A percentile compares a stretch with the other conserved stretches of the same genome.
These are phyloP conservation scores for Reinhardtius hippoglossoides DNA, from an alignment of 2,113 vertebrate species.

Conservation along the genomic window DNA sequence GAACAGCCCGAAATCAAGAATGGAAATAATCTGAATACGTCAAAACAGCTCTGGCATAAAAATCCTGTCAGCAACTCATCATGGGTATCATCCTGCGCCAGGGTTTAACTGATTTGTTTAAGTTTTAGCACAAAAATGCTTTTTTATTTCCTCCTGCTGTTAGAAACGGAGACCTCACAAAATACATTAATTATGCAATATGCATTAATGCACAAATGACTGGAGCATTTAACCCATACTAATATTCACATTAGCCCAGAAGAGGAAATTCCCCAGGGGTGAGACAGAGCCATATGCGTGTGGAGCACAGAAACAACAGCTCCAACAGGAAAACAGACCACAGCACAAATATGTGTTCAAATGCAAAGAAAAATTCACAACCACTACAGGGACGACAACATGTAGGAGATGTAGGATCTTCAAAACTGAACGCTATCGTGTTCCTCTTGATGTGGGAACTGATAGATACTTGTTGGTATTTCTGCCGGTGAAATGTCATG, in stretches of 20 bases:
- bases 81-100: slow-evolving; percentile 41
- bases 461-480: slow-evolving; percentile 7
- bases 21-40: slow-evolving; percentile 71
- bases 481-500: slow-evolving; percentile 42
- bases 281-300: slow-evolving; percentile 71
- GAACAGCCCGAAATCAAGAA: slow-evolving; percentile 71
- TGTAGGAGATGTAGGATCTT: slow-evolving; percentile 12
- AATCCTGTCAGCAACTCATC: slow-evolving; percentile 72
- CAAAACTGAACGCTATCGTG: too few species aligned
- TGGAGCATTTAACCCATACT: slow-evolving; percentile 82
- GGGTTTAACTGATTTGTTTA: slow-evolving; percentile 25
- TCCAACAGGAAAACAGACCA: slow-evolving; percentile 37
- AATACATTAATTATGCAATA: slow-evolving; percentile 80
- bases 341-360: slow-evolving; percentile 27
- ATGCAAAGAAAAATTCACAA: slow-evolving; percentile 17
- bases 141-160: slow-evolving; percentile 9
- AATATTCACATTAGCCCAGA: slow-evolving; percentile 81
- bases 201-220: slow-evolving; percentile 79
- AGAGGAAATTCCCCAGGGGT: slow-evolving; percentile 73
- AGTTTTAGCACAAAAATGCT: slow-evolving; percentile 29
- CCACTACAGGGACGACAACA: neutral
- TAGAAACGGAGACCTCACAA: slow-evolving; percentile 49
- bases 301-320: slow-evolving; percentile 54
- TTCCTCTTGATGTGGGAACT: slow-evolving; percentile 26
- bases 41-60: slow-evolving; percentile 70